A percentile compares a stretch with the other conserved stretches of the same genome.
phyloP scores from a whole-genome alignment of 1,140 invertebrate genomes.

The Drosophila sucinea region DNA sequence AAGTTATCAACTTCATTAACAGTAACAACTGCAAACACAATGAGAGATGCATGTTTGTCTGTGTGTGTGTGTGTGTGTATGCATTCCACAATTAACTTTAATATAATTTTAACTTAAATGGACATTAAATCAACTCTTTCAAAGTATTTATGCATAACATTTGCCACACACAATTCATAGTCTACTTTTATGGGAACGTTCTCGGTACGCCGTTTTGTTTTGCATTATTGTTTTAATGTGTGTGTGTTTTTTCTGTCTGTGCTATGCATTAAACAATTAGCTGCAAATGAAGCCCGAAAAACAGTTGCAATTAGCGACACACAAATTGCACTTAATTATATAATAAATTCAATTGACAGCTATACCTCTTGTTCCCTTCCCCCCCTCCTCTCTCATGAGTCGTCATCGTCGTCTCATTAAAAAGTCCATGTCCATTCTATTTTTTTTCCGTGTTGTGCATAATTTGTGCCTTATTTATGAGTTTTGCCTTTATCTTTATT shows the following conservation, averaged over 20 bases:
- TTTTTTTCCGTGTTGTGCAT: slow-evolving; percentile 29
- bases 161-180: slow-evolving; percentile 17
- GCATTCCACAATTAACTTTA: slow-evolving; percentile 30
- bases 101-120: slow-evolving; percentile 35
- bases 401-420: too few species aligned
- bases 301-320: slow-evolving; percentile 68
- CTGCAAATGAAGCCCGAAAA: slow-evolving; percentile 51
- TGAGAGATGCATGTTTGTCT: background rate
- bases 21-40: background rate
- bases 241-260: slow-evolving; percentile 3
- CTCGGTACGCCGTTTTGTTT: slow-evolving; percentile 8
- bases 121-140: slow-evolving; percentile 34
- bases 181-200: slow-evolving; percentile 28
- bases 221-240: slow-evolving; percentile 11
- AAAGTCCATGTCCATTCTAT: slow-evolving; percentile 6
- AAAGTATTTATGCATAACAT: slow-evolving; percentile 20
- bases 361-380: slow-evolving; percentile 35
- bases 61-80: background rate
- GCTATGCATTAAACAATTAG: slow-evolving; percentile 64
- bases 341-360: slow-evolving; percentile 78
- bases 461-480: slow-evolving; percentile 63
- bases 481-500: slow-evolving; percentile 61
- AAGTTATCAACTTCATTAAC: slow-evolving; percentile 10
- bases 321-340: slow-evolving; percentile 75
- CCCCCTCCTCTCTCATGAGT: background rate